Base-by-base conservation (phyloP, 2,888 invertebrate genomes). In the Cryptocephalus primarius region DNA sequence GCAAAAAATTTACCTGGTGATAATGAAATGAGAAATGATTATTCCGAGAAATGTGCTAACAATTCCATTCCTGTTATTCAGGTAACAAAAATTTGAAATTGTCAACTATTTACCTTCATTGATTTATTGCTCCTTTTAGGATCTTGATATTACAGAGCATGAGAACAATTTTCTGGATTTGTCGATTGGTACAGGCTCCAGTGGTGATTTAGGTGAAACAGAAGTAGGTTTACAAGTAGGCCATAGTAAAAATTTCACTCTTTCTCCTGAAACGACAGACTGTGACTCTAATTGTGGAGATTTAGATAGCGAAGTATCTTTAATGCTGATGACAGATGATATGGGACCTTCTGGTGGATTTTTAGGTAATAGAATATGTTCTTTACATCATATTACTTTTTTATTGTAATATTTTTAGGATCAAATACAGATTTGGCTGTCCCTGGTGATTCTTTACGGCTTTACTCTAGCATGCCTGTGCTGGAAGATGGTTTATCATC, bases 401-500 rank as follows among this genome's bases (percentile, higher is more conserved):
- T 22, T 22, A 22, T 22, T 22, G 3, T 22, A 2, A 22, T 22
- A 22, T 45, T 61, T 59, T 34, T 55, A 75, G 75, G 75, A 55
- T 72, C 76, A 45, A 75, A 72, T 31, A 79, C 78, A 41, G 78
- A 75, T 57, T 63, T 80, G 43, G 77, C 78, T 39, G 76, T 78
- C 50, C 78, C 77, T 57, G 77, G 76, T 39, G 80, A 80, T 64
- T 78, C 79, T 61, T 74, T 81, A 36, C 77, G 79, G 67, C 77
- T 79, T 71, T 85, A 77, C 70, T 82, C 81, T 43, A 82, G 82
- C 60, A 87, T 95, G 86, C 95, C 95, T 0, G 85, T 91, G 11
- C 79, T 95, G 40, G 93, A 94, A 66, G 95, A 95, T 69, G 94
- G 93, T 0, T 74, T 95, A 47, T 93, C 93, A 1, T 93, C 93